Base-by-base conservation (phyloP, 2,888 invertebrate species). In the Troglohyphantes excavatus region DNA sequence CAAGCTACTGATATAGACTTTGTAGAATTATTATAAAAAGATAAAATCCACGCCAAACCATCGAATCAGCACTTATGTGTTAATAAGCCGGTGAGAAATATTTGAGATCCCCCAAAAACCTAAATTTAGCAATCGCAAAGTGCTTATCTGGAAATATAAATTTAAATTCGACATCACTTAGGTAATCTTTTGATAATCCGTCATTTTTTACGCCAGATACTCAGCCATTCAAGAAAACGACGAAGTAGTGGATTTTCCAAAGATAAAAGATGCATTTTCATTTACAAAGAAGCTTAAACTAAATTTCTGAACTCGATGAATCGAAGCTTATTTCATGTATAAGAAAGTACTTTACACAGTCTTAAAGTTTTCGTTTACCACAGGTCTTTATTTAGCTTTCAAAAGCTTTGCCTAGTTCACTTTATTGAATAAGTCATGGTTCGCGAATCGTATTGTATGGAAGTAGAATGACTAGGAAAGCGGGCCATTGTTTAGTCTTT, bases 201-300 rank as follows among this genome's bases (percentile, higher is more conserved):
- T 17, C 13, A 53, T n/a, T 46, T 13, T 53, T 53, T 53, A 2
- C 53, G 13, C 53, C n/a, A 17, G 53, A 53, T 5, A 5, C 17
- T 11, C n/a, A 17, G 17, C 5, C 53, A 53, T 53, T 53, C 53
- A 17, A 53, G 53, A 5, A 17, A 53, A n/a, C 17, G 13, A 53
- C 5, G 9, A n/a, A 53, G 17, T n/a, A 17, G 5, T 53, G n/a
- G 53, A 53, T 53, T 53, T n/a, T 13, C n/a, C n/a, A 53, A 6
- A 53, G 53, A 53, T 53, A 53, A 53, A 53, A 53, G 53, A 46
- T 17, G 53, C 53, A 5, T 53, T 53, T 53, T n/a, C 13, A 53
- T 53, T 53, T 53, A 53, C n/a, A 53, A 53, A 53, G 53, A 53
- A 11, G 53, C 53, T 53, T 53, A 53, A 53, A 53, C 13, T 53